These are phyloP conservation scores for Apis cerana DNA, from an alignment of 1,140 invertebrate species.

Conservation along the genomic window DNA sequence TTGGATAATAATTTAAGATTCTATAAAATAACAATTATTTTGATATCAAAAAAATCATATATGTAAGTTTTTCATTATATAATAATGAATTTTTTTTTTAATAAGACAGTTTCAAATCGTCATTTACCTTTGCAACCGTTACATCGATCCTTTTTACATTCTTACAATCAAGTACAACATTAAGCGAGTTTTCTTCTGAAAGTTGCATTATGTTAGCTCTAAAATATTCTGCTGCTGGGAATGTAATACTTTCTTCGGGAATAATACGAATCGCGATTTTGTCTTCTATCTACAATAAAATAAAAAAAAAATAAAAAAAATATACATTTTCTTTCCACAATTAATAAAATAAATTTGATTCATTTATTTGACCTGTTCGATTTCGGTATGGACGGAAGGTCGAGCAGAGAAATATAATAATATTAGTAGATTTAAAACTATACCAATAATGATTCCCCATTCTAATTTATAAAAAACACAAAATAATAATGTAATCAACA, in stretches of 20 bases:
- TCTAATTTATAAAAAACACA: slow-evolving; percentile 85
- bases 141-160: slow-evolving; percentile 82
- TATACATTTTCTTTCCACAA: background rate
- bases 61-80: background rate
- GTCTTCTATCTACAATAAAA: slow-evolving; percentile 55
- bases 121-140: slow-evolving; percentile 82
- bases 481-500: slow-evolving; percentile 82
- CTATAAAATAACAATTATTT: slow-evolving; percentile 45
- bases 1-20: slow-evolving; percentile 68
- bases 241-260: slow-evolving; percentile 83
- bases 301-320: background rate
- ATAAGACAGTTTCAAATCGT: background rate
- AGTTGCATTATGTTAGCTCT: slow-evolving; percentile 79
- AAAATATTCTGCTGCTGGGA: slow-evolving; percentile 84
- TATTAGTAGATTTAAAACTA: slow-evolving; percentile 83
- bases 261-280: slow-evolving; percentile 78
- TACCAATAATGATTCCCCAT: slow-evolving; percentile 88
- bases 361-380: slow-evolving; percentile 68
- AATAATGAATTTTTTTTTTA: background rate
- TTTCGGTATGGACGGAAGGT: slow-evolving; percentile 79
- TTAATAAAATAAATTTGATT: background rate
- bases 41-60: background rate
- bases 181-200: slow-evolving; percentile 56
- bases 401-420: slow-evolving; percentile 85
- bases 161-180: slow-evolving; percentile 82